Conservation (phyloP, 2,113 vertebrate genomes). For the Odocoileus virginianus region DNA sequence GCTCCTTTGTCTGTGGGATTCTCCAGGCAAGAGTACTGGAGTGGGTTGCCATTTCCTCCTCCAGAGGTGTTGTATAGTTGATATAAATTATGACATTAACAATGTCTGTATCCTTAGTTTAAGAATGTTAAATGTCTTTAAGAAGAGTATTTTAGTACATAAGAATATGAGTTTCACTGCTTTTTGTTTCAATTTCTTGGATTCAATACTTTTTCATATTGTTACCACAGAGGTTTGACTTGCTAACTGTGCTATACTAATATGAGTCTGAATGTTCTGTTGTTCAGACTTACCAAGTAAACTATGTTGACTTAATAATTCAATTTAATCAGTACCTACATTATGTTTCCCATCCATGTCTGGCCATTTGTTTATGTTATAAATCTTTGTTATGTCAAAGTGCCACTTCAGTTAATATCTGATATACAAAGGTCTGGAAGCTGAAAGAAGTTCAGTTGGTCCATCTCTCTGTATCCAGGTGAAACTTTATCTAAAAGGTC, state of each 20-base stretch:
- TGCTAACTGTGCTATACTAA: neutral
- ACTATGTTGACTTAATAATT: slow-evolving; percentile 35
- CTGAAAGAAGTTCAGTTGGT: neutral
- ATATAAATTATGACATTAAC: neutral
- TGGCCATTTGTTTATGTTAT: slow-evolving; percentile 33
- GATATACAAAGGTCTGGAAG: slow-evolving; percentile 1
- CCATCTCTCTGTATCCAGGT: neutral
- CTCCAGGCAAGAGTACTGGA: too few relatives aligned
- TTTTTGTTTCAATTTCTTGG: slow-evolving; percentile 20
- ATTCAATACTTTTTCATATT: neutral
- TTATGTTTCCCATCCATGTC: slow-evolving; percentile 29
- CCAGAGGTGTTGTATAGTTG: neutral
- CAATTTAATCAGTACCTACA: neutral
- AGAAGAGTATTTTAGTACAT: neutral
- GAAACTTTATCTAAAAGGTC: slow-evolving; percentile 16
- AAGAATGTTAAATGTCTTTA: neutral
- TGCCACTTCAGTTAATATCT: slow-evolving; percentile 27
- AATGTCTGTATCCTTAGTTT: neutral
- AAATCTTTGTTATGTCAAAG: neutral
- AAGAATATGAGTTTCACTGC: neutral
- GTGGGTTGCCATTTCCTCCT: too few relatives aligned
- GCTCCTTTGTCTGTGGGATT: too few relatives aligned
- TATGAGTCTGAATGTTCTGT: neutral
- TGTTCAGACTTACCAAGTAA: slow-evolving; percentile 15
- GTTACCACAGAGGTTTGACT: neutral